Evolutionary conservation across 1,140 invertebrate species (phyloP), one percentile per base, ranked within the genome.

Genomic region (Cylas formicarius): DNA sequence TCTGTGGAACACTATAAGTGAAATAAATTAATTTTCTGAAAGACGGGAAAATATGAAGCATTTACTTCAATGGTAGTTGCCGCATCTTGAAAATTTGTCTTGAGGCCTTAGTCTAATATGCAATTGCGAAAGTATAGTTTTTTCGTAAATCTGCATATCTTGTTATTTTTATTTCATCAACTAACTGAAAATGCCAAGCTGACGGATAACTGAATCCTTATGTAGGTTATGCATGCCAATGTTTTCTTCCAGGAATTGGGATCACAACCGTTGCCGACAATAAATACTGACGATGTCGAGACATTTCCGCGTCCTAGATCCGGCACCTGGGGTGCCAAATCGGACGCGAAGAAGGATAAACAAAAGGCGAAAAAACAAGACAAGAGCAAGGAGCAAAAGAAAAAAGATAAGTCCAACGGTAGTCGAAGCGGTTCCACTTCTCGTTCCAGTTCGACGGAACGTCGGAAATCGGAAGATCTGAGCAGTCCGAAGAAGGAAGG

Each of bases 401-500:
- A 57, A 19, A 58, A 60, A 27, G 56, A 62, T 18, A 50, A 57
- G 35, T 41, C 49, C 14, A 32, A 19, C 20, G 67, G 66, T 1
- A 69, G 65, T n/a, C 62, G 67, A 10, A 72, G 68, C 21, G 69
- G 67, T 3, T 72, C 70, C 4, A 75, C 63, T 18, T 66, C 77
- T 54, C 67, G 74, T 66, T 80, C 69, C 58, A 81, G 67, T 70
- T 80, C 68, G 62, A 71, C 61, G 36, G 76, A 80, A 56, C 67
- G 77, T n/a, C 64, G 75, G 31, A 72, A 68, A 45, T 76, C 74
- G 16, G 73, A 72, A 23, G 74, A 77, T 41, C 46, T 51, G 3
- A 53, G 63, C 48, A 59, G 55, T 42, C 72, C 78, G 52, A 79
- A 78, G n/a, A 75, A 81, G 33, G 89, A 93, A 62, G 83, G 84